phyloP scores from a whole-genome alignment of 2,113 vertebrate genomes.

The Promerops cafer region DNA sequence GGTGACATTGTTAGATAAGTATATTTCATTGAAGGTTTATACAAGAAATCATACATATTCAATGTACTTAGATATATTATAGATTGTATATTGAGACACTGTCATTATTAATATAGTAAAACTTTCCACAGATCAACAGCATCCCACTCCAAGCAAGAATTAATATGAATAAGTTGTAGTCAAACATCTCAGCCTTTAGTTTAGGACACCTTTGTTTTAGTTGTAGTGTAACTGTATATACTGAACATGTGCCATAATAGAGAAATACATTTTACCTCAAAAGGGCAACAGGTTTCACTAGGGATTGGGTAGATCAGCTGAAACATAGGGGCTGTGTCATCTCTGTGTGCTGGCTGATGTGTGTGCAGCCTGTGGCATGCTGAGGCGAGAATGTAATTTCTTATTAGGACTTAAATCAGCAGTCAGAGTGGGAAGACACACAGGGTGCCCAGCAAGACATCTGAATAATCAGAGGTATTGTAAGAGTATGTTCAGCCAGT shows the following conservation, averaged over 20 bases:
- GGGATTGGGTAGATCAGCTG: not conserved
- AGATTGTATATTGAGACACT: constrained; percentile 57
- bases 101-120: constrained; percentile 50
- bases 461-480: not conserved
- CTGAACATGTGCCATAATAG: constrained; percentile 57
- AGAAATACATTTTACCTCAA: constrained; percentile 56
- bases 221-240: constrained; percentile 45
- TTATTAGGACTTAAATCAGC: not conserved
- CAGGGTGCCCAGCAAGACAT: not conserved
- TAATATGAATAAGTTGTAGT: constrained; percentile 33
- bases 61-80: constrained; percentile 65
- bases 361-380: not conserved
- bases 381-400: not conserved
- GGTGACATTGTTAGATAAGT: constrained; percentile 47
- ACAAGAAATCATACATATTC: constrained; percentile 51
- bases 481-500: not conserved
- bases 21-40: constrained; percentile 64
- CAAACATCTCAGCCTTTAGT: constrained; percentile 37
- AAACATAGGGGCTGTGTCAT: not conserved
- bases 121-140: constrained; percentile 25
- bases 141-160: constrained; percentile 26
- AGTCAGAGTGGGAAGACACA: not conserved
- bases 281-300: not conserved
- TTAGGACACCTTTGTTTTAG: constrained; percentile 41
- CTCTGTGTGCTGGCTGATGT: not conserved